Percentiles rank a stretch among this genome's conserved stretches.
Evolutionary conservation across 2,888 invertebrate species (phyloP).

Genomic region (Thymelicus acteon): DNA sequence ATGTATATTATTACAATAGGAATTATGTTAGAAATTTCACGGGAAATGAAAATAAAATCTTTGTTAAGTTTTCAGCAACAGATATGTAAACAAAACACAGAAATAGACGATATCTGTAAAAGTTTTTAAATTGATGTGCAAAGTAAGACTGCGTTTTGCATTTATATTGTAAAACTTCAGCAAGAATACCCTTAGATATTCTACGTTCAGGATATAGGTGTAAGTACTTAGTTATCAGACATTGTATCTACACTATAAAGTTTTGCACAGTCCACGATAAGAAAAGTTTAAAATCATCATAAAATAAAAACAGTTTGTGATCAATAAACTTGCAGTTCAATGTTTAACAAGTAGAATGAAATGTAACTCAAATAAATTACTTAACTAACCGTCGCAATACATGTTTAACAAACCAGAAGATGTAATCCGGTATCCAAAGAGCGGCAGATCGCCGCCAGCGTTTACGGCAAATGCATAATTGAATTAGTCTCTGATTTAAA

Average conservation of each 20-base stretch:
- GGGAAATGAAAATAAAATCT: no score
- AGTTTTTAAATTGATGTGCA: not conserved
- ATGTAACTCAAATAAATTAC: constrained; percentile 4
- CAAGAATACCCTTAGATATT: not conserved
- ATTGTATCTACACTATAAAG: not conserved
- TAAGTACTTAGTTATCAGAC: not conserved
- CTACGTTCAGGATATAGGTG: not conserved
- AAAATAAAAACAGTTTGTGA: no score
- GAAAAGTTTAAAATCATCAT: no score
- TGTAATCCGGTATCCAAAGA: not conserved
- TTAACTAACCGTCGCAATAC: not conserved
- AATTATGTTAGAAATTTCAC: no score
- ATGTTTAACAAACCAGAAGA: not conserved
- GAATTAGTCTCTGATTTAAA: constrained; percentile 23
- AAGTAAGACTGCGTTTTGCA: constrained; percentile 1
- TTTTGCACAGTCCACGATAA: no score
- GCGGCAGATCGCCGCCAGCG: not conserved
- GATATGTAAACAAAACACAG: not conserved
- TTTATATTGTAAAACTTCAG: constrained; percentile 3
- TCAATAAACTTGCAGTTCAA: not conserved
- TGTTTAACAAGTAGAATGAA: not conserved
- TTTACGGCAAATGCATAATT: constrained; percentile 4
- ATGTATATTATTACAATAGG: no score
- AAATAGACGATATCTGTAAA: not conserved
- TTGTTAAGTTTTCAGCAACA: no score